A percentile compares a stretch with the other conserved stretches of the same genome.
Evolutionary conservation across 2,797 vertebrate genomes (phyloP).

Genomic region (Neosilurus hyrtlii): DNA sequence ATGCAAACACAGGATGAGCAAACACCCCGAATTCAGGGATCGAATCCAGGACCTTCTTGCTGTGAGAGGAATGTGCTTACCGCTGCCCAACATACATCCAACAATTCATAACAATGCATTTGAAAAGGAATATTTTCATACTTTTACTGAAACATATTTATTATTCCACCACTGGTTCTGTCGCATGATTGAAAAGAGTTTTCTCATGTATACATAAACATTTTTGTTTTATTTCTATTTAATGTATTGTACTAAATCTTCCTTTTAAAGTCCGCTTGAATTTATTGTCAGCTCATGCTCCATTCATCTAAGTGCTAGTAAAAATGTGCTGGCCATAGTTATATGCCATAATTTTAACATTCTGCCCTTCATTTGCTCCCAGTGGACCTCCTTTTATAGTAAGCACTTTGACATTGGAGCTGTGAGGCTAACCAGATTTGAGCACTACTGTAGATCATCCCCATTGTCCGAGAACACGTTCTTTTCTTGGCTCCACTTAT

Average conservation of each 20-base stretch:
- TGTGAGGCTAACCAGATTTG: slow-evolving; percentile 63
- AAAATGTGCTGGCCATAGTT: slow-evolving; percentile 27
- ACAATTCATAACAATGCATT: background rate
- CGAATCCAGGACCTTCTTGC: too few relatives aligned
- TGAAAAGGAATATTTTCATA: background rate
- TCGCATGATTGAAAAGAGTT: background rate
- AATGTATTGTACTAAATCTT: background rate
- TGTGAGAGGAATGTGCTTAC: too few relatives aligned
- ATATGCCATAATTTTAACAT: slow-evolving; percentile 21
- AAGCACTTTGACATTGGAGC: slow-evolving; percentile 62
- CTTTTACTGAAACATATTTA: background rate
- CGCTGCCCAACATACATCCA: background rate
- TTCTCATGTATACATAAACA: background rate
- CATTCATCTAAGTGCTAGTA: slow-evolving; percentile 29
- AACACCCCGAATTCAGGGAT: too few relatives aligned
- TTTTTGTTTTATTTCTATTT: background rate
- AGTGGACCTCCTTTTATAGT: slow-evolving; percentile 69
- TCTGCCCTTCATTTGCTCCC: slow-evolving; percentile 54
- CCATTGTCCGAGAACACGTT: slow-evolving; percentile 52
- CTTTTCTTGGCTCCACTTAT: slow-evolving; percentile 22
- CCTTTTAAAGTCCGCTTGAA: slow-evolving; percentile 5
- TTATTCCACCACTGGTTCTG: background rate
- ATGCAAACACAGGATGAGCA: too few relatives aligned
- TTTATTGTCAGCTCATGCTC: slow-evolving; percentile 3
- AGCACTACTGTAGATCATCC: slow-evolving; percentile 52